Conservation (phyloP, 1,140 invertebrate species). For the Eriosoma lanigerum region DNA sequence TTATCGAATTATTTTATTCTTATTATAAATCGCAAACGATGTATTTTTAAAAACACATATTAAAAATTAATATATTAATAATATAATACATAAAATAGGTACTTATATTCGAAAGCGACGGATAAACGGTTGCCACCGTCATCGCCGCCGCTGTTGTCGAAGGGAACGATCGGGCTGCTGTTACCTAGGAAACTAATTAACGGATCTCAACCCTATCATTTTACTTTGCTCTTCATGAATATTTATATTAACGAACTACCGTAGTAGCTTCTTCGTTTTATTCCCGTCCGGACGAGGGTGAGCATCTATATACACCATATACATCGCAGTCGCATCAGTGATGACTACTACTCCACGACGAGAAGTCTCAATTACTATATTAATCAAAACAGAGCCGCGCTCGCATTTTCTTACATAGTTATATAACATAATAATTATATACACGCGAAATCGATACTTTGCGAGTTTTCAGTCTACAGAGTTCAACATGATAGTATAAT, state of each 20-base stretch:
- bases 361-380: constrained; percentile 33
- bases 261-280: neutral
- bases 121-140: neutral
- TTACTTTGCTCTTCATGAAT: constrained; percentile 38
- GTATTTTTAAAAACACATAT: no score
- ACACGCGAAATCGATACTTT: constrained; percentile 30
- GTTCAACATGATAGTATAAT: no score
- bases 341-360: neutral
- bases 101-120: neutral
- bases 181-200: constrained; percentile 51
- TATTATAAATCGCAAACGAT: no score
- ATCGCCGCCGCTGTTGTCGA: neutral
- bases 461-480: neutral
- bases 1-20: no score
- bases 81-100: neutral
- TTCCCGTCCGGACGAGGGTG: neutral
- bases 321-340: neutral
- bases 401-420: neutral
- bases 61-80: no score
- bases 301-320: no score
- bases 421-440: constrained; percentile 1
- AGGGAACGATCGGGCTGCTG: constrained; percentile 2
- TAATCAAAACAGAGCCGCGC: constrained; percentile 11
- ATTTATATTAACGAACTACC: constrained; percentile 37
- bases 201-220: constrained; percentile 40